phyloP scores from a whole-genome alignment of 2,797 vertebrate species.

The Caiman crocodilus region DNA sequence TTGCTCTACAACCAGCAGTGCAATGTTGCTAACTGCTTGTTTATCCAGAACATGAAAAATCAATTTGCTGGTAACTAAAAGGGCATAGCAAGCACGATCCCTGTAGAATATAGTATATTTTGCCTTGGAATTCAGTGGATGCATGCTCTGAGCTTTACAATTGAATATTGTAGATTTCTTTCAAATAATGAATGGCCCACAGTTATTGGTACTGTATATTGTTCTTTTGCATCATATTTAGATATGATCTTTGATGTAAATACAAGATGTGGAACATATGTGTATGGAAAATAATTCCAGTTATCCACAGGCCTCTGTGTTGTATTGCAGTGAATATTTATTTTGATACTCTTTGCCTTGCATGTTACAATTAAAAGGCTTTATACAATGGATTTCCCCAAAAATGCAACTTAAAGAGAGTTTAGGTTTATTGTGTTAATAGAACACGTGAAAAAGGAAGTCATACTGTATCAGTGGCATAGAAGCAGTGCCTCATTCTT shows the following conservation, averaged over 20 bases:
- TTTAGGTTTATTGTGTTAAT: constrained; percentile 1
- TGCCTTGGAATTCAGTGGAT: constrained; percentile 70
- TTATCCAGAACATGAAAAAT: constrained; percentile 81
- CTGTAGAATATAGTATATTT: constrained; percentile 64
- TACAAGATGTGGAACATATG: constrained; percentile 10
- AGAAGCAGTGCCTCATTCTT: constrained; percentile 23
- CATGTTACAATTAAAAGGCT: constrained; percentile 3
- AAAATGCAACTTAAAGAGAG: constrained; percentile 14
- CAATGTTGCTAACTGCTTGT: constrained; percentile 70
- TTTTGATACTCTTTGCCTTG: constrained; percentile 27
- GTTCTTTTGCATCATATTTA: constrained; percentile 24
- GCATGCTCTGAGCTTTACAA: constrained; percentile 50
- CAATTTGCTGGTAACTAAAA: constrained; percentile 78
- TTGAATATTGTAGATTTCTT: constrained; percentile 39
- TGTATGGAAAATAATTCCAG: constrained; percentile 14
- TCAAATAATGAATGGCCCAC: constrained; percentile 56
- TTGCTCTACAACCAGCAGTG: constrained; percentile 53
- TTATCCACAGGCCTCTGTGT: background rate
- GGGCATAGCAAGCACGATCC: constrained; percentile 71
- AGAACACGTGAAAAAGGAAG: constrained; percentile 28
- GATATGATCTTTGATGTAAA: constrained; percentile 7
- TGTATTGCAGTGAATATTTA: background rate
- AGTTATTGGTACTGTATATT: constrained; percentile 12
- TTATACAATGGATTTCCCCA: background rate
- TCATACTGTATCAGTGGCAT: background rate